phyloP scores from a whole-genome alignment of 2,888 invertebrate genomes.

The Osedax frankpressi region DNA sequence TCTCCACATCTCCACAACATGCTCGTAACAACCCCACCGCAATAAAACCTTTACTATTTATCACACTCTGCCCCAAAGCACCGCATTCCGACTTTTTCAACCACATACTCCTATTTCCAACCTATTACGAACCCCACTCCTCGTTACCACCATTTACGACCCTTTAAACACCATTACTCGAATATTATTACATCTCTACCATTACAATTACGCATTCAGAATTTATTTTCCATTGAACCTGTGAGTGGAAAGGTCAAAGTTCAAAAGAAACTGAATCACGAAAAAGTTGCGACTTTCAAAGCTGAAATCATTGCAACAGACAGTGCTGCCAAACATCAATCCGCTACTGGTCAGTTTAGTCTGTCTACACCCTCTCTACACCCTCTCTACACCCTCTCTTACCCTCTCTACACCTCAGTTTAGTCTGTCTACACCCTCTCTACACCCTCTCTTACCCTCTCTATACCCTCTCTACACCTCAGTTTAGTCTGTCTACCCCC shows the following conservation, averaged over 20 bases:
- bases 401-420: slow-evolving; percentile 12
- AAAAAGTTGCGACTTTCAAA: slow-evolving; percentile 63
- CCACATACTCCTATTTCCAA: too few relatives aligned
- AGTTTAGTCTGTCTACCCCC: slow-evolving; percentile 21
- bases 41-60: too few relatives aligned
- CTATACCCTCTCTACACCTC: not conserved
- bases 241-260: slow-evolving; percentile 64
- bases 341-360: slow-evolving; percentile 57
- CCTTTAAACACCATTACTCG: too few relatives aligned
- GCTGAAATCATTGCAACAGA: slow-evolving; percentile 62
- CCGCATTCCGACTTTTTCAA: too few relatives aligned
- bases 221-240: slow-evolving; percentile 64
- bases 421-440: slow-evolving; percentile 52
- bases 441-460: too few relatives aligned
- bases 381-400: not conserved
- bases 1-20: too few relatives aligned
- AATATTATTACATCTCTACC: too few relatives aligned
- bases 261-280: slow-evolving; percentile 61
- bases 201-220: slow-evolving; percentile 48
- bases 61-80: too few relatives aligned
- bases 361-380: too few relatives aligned
- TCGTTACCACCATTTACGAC: too few relatives aligned
- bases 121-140: too few relatives aligned
- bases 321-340: slow-evolving; percentile 65
- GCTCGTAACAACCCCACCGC: too few relatives aligned